phyloP scores from a whole-genome alignment of 2,113 vertebrate species.

The Theristicus caerulescens region DNA sequence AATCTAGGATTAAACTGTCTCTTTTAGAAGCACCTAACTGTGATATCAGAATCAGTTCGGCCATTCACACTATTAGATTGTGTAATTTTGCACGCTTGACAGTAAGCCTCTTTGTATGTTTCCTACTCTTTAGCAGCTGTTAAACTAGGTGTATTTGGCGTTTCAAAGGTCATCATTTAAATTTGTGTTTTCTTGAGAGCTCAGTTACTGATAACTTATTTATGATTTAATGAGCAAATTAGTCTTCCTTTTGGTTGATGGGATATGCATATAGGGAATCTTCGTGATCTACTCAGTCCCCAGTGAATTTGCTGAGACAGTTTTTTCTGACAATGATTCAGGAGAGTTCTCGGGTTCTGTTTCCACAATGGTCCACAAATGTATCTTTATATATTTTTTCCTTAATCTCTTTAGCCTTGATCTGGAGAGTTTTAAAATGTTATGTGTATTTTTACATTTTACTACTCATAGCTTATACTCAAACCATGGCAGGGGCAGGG shows the following conservation, averaged over 20 bases:
- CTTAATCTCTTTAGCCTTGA: neutral
- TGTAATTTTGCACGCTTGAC: neutral
- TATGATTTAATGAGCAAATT: neutral
- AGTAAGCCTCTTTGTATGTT: constrained; percentile 19
- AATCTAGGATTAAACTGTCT: constrained; percentile 37
- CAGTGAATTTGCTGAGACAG: neutral
- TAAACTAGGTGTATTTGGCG: neutral
- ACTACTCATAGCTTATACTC: neutral
- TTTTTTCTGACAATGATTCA: neutral
- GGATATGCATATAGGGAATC: neutral
- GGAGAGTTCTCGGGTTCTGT: neutral
- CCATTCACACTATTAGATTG: constrained; percentile 3
- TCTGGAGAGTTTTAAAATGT: neutral
- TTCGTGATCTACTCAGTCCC: neutral
- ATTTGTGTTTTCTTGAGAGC: constrained; percentile 4
- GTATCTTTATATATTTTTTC: neutral
- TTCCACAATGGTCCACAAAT: neutral
- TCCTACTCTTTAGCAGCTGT: constrained; percentile 2
- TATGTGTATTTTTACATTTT: neutral
- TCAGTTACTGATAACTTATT: constrained; percentile 30
- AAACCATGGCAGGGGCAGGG: neutral
- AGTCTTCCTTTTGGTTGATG: neutral
- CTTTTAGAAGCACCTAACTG: neutral
- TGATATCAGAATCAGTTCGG: neutral
- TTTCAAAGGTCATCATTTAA: constrained; percentile 34